These are phyloP conservation scores for Chloroceryle aenea DNA, from an alignment of 2,113 vertebrate species.

Conservation along the genomic window DNA sequence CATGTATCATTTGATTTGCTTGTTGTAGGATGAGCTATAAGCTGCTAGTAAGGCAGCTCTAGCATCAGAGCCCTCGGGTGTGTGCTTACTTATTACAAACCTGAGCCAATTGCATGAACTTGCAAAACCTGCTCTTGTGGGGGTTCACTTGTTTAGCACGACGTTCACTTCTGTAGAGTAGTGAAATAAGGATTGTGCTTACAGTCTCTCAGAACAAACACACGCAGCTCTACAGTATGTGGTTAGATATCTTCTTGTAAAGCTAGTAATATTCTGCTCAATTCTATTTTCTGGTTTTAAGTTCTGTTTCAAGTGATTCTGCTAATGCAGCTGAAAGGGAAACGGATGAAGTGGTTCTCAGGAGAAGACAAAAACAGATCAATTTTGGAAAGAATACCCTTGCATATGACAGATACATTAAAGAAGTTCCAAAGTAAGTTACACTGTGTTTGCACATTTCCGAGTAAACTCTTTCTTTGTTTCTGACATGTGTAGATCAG, in stretches of 20 bases:
- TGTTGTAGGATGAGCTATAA: not conserved
- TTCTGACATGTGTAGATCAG: not conserved
- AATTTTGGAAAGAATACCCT: conserved; percentile 98
- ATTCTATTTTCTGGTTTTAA: conserved; percentile 32
- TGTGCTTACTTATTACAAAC: not conserved
- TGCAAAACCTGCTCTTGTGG: not conserved
- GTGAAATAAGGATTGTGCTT: not conserved
- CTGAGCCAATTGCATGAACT: not conserved
- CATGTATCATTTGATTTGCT: not conserved
- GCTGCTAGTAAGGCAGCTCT: not conserved
- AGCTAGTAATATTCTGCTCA: not conserved
- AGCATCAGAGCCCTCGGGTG: not conserved
- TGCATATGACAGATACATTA: conserved; percentile 91
- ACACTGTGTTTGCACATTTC: not conserved
- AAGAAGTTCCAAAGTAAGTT: conserved; percentile 90
- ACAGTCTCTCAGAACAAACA: not conserved
- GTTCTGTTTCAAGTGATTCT: conserved; percentile 84
- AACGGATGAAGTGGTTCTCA: conserved; percentile 88
- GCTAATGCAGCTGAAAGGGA: conserved; percentile 79
- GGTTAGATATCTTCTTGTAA: not conserved
- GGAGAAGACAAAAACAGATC: conserved; percentile 95
- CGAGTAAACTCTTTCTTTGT: not conserved
- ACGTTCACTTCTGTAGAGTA: not conserved
- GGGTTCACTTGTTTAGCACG: not conserved
- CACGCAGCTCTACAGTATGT: not conserved